Evolutionary conservation across 2,797 vertebrate species (phyloP).

Genomic region (Xenops minutus): DNA sequence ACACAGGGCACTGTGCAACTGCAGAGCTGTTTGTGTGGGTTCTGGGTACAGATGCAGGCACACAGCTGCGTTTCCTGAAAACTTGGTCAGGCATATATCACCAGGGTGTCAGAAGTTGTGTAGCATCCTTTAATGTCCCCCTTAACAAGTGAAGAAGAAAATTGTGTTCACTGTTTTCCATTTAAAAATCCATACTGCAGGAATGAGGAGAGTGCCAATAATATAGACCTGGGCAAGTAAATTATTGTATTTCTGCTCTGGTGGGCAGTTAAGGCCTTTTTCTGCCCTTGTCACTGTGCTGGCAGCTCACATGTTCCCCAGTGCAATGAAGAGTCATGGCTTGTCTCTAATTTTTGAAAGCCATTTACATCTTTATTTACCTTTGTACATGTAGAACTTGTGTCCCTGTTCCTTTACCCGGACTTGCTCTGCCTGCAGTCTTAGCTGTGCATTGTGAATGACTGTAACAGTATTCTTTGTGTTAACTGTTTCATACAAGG

Average conservation of each 20-base stretch:
- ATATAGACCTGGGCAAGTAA: neutral
- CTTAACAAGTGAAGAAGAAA: neutral
- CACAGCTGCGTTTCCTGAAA: neutral
- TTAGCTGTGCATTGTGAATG: neutral
- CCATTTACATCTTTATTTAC: neutral
- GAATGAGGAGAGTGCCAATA: neutral
- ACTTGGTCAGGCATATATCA: neutral
- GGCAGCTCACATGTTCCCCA: neutral
- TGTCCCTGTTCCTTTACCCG: neutral
- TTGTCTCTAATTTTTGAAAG: neutral
- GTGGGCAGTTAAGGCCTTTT: neutral
- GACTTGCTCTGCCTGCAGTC: neutral
- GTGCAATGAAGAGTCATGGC: neutral
- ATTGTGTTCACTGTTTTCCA: neutral
- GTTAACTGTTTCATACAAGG: neutral
- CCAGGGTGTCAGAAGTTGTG: neutral
- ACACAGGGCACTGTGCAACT: neutral
- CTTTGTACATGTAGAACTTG: fast-evolving
- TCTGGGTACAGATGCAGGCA: neutral
- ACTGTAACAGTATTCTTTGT: neutral
- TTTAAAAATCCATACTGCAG: neutral
- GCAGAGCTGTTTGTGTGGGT: neutral
- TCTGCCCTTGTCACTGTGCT: neutral
- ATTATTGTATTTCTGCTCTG: neutral
- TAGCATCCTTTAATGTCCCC: neutral